Percentiles rank a stretch among this genome's conserved stretches.
phyloP scores from a whole-genome alignment of 2,888 invertebrate species.

The Ormyrus labotus region DNA sequence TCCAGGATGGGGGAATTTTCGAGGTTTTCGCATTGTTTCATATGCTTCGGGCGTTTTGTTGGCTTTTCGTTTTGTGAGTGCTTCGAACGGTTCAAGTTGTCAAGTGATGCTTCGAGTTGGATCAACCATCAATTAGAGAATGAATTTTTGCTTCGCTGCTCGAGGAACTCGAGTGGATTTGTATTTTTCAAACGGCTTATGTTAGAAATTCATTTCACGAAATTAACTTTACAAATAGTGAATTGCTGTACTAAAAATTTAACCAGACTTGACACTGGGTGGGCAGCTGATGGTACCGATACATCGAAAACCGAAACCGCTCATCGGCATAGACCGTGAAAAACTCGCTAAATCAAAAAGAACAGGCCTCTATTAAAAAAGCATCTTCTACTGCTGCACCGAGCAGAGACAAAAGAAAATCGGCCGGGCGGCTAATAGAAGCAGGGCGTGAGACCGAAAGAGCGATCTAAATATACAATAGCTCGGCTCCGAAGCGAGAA shows the following conservation, averaged over 20 bases:
- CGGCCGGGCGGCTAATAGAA: not conserved
- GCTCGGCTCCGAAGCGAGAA: not conserved
- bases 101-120: not conserved
- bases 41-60: conserved; percentile 33
- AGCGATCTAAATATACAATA: not conserved
- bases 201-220: no score
- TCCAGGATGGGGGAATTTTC: not conserved
- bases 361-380: no score
- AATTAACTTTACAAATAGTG: no score
- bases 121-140: not conserved
- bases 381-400: no score
- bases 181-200: no score
- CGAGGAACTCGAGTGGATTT: no score
- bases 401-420: not conserved
- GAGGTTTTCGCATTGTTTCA: conserved; percentile 38
- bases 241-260: no score
- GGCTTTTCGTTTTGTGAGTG: not conserved
- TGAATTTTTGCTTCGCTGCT: no score
- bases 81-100: not conserved
- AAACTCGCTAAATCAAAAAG: no score
- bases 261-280: no score
- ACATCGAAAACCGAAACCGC: not conserved
- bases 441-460: not conserved
- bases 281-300: not conserved
- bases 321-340: not conserved